Evolutionary conservation across 2,797 vertebrate species (phyloP).

Genomic region (Ispidina lecontei): DNA sequence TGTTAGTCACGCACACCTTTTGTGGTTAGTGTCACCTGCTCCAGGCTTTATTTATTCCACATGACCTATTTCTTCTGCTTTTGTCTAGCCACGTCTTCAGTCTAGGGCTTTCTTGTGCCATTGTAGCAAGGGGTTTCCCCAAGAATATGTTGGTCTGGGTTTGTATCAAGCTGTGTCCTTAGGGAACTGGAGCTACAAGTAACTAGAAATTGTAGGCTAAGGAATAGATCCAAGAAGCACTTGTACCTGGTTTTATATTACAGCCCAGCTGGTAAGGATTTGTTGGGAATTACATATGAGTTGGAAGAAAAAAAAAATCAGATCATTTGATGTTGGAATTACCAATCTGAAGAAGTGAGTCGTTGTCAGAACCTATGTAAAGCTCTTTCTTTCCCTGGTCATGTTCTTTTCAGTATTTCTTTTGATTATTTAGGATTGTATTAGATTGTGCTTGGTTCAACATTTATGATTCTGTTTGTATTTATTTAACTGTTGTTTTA

Average conservation of each 20-base stretch:
- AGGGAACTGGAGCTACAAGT: not conserved
- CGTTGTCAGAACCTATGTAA: not conserved
- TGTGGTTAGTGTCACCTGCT: slow-evolving; percentile 17
- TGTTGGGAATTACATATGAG: not conserved
- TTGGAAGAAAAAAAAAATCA: not conserved
- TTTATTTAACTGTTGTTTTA: not conserved
- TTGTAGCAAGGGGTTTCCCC: not conserved
- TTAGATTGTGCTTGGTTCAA: not conserved
- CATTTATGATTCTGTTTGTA: not conserved
- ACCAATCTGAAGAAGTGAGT: not conserved
- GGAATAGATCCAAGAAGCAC: not conserved
- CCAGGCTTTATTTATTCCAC: not conserved
- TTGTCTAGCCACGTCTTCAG: not conserved
- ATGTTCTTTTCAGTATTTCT: not conserved
- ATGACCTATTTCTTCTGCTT: slow-evolving; percentile 21
- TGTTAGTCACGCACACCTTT: not conserved
- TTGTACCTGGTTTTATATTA: not conserved
- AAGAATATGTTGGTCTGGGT: not conserved
- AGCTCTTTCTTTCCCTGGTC: not conserved
- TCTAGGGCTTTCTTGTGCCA: not conserved
- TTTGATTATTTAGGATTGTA: not conserved
- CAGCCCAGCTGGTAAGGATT: not conserved
- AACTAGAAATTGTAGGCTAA: not conserved
- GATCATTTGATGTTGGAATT: not conserved
- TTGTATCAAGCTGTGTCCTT: not conserved